A percentile compares a stretch with the other conserved stretches of the same genome.
Evolutionary conservation across 2,888 invertebrate genomes (phyloP).

Genomic region (Drosophila prostipennis): DNA sequence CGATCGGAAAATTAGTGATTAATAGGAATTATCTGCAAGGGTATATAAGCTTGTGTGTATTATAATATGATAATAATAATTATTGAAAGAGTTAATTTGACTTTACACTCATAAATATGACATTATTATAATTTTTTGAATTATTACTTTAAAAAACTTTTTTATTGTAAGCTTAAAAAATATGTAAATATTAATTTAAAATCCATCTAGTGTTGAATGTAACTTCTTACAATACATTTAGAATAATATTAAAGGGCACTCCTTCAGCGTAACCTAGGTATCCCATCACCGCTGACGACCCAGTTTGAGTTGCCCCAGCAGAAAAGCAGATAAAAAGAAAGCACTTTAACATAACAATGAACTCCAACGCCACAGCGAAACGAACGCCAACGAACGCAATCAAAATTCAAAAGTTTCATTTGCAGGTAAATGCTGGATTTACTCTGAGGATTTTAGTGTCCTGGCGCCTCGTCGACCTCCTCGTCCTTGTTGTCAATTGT

Average conservation of each 20-base stretch:
- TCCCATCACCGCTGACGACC: constrained; percentile 29
- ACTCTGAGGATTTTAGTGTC: constrained; percentile 36
- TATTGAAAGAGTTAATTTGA: no score
- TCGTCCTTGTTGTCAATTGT: constrained; percentile 71
- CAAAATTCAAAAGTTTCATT: constrained; percentile 81
- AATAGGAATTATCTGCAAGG: no score
- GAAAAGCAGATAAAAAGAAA: constrained; percentile 61
- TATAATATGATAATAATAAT: no score
- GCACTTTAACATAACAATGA: constrained; percentile 59
- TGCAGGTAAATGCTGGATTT: constrained; percentile 65
- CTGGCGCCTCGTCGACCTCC: constrained; percentile 16
- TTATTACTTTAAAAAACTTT: no score
- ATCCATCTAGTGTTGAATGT: no score
- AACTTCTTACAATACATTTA: no score
- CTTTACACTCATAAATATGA: no score
- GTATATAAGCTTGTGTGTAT: no score
- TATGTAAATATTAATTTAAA: no score
- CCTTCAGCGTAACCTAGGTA: not conserved
- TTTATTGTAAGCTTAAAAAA: no score
- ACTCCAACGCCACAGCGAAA: constrained; percentile 14
- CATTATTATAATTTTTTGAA: no score
- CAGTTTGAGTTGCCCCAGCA: constrained; percentile 17
- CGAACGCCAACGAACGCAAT: constrained; percentile 50
- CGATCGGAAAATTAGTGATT: no score
- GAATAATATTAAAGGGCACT: not conserved